Evolutionary conservation across 2,888 invertebrate genomes (phyloP), one percentile per base, ranked within the genome.

Genomic region (Agrilus cyanescens): DNA sequence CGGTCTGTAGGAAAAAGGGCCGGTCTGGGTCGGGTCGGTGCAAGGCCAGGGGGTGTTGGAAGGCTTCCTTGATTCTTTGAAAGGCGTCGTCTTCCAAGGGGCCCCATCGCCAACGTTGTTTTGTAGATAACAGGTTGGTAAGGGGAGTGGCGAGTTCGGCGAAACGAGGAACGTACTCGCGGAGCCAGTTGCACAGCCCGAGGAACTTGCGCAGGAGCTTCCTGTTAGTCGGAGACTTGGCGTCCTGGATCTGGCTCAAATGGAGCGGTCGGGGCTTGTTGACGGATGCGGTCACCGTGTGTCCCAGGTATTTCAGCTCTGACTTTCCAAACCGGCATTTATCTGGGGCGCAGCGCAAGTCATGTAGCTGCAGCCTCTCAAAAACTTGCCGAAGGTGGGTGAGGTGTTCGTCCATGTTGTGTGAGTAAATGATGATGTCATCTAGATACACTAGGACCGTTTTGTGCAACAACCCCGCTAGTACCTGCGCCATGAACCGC

Each of bases 161-260:
- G 18, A 50, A 49, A n/a, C n/a, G n/a, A n/a, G n/a, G n/a, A n/a
- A n/a, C n/a, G n/a, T n/a, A n/a, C n/a, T n/a, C n/a, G n/a, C 53
- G 41, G 6, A 54, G 43, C 49, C 55, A 58, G 12, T 49, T 47
- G 4, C 49, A 42, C 4, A 47, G 34, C 0, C 57, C 56, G 4
- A 56, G 32, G 37, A 43, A 47, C n/a, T 16, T 25, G 1, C 44
- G 35, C 4, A 46, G 30, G 2, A 33, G 32, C 13, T 41, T 44
- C 12, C 37, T 14, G 6, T 37, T 38, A 2, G 14, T 18, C 4
- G 46, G 44, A 4, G 8, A n/a, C 1, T n/a, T 1, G 14, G 33
- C 13, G 2, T 15, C 18, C 12, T 16, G 18, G 6, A 46, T 32
- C 8, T 34, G 41, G 8, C 34, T 6, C 6, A 46, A 5, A 31